Evolutionary conservation across 2,113 vertebrate genomes (phyloP).

Genomic region (Eurystomus gularis): DNA sequence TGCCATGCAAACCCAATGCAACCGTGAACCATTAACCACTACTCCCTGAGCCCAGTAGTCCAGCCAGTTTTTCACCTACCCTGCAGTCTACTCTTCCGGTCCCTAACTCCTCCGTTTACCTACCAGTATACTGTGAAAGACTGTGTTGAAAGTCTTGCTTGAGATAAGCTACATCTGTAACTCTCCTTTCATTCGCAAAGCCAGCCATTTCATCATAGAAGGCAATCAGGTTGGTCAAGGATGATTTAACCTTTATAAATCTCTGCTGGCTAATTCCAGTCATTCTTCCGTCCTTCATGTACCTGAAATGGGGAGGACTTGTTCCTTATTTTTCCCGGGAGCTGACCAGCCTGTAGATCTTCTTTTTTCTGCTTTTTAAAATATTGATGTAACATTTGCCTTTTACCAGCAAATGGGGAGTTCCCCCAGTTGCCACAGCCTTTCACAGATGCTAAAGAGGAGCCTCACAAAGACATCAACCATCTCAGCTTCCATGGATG

Average conservation of each 20-base stretch:
- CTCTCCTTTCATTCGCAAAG: background rate
- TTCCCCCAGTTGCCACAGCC: background rate
- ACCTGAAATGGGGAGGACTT: background rate
- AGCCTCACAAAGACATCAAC: background rate
- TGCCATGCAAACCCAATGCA: background rate
- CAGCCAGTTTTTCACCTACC: background rate
- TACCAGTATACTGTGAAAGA: background rate
- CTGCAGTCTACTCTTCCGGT: background rate
- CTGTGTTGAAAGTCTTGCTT: background rate
- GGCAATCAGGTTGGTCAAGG: background rate
- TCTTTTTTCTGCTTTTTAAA: background rate
- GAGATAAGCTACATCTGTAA: background rate
- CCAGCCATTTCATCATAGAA: slow-evolving; percentile 20
- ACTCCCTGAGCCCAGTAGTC: background rate
- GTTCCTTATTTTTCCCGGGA: background rate
- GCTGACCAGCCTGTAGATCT: background rate
- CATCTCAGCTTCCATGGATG: background rate
- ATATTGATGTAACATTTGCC: background rate
- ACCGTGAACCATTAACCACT: background rate
- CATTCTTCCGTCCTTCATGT: background rate
- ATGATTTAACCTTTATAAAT: background rate
- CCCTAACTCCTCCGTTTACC: background rate
- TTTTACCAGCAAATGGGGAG: background rate
- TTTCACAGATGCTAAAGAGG: background rate
- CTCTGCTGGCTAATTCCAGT: background rate